Evolutionary conservation across 2,888 invertebrate genomes (phyloP).

Genomic region (Eristalis intricaria): DNA sequence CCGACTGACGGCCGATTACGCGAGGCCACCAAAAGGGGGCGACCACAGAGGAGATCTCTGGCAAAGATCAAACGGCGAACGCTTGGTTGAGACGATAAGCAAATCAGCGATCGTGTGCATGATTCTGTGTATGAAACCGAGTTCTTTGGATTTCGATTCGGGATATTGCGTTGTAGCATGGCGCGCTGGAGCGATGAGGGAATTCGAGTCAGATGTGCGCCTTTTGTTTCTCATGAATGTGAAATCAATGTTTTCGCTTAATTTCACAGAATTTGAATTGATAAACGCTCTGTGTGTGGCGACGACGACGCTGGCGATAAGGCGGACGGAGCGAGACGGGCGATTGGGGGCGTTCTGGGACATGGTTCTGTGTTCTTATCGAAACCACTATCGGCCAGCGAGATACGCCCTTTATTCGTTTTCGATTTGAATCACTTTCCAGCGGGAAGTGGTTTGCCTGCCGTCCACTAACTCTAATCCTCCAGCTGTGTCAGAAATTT

Average conservation of each 20-base stretch:
- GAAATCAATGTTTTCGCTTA: not conserved
- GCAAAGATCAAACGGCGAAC: constrained; percentile 56
- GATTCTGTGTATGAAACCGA: constrained; percentile 35
- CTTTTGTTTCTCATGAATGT: not conserved
- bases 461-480: no score
- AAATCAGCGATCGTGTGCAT: constrained; percentile 61
- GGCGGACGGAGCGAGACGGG: not conserved
- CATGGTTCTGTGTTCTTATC: not conserved
- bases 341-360: not conserved
- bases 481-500: no score
- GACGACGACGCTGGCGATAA: not conserved
- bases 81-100: constrained; percentile 43
- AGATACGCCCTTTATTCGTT: not conserved
- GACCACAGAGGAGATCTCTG: constrained; percentile 41
- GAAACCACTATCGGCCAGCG: not conserved
- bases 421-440: not conserved
- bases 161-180: not conserved
- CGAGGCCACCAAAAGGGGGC: constrained; percentile 10
- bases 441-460: not conserved
- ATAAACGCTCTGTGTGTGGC: not conserved
- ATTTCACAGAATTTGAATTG: not conserved
- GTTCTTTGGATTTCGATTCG: constrained; percentile 25
- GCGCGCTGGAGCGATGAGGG: not conserved
- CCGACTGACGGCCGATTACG: not conserved
- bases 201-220: not conserved